Evolutionary conservation across 2,797 vertebrate genomes (phyloP).

Genomic region (Periophthalmus magnuspinnatus): DNA sequence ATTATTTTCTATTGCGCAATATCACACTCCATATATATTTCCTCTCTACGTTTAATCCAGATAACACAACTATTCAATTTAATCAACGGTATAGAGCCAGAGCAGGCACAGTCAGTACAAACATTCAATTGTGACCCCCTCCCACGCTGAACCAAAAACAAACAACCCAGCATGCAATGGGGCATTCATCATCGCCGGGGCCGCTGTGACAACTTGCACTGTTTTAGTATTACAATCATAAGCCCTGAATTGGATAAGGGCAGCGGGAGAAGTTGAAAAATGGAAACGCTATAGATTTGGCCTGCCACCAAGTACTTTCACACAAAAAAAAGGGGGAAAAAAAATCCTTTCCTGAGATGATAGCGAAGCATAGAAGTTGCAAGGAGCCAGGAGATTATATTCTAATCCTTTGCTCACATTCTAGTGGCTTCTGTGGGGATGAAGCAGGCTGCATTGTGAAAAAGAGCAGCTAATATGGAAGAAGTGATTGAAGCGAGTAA

Average conservation of each 20-base stretch:
- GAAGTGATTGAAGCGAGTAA: conserved; percentile 20
- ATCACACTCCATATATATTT: conserved; percentile 60
- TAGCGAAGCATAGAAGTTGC: conserved; percentile 46
- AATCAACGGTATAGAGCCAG: conserved; percentile 55
- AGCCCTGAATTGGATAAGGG: conserved; percentile 70
- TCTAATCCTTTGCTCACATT: conserved; percentile 56
- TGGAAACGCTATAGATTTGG: conserved; percentile 67
- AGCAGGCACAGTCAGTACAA: conserved; percentile 56
- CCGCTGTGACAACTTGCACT: conserved; percentile 68
- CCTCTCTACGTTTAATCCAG: conserved; percentile 61
- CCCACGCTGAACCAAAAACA: conserved; percentile 51
- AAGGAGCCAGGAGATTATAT: conserved; percentile 53
- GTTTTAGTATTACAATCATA: conserved; percentile 77
- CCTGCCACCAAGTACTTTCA: conserved; percentile 39
- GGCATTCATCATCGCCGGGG: conserved; percentile 71
- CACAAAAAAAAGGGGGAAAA: background rate
- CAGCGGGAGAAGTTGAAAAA: conserved; percentile 63
- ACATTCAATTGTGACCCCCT: conserved; percentile 55
- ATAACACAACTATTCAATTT: conserved; percentile 72
- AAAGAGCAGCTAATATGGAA: conserved; percentile 42
- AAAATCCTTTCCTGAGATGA: conserved; percentile 40
- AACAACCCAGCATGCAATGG: conserved; percentile 60
- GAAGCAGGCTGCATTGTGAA: conserved; percentile 21
- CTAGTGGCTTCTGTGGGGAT: conserved; percentile 36
- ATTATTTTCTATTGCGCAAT: conserved; percentile 68